These are phyloP conservation scores for Aphelinus certus DNA, from an alignment of 1,140 invertebrate genomes.

Conservation along the genomic window DNA sequence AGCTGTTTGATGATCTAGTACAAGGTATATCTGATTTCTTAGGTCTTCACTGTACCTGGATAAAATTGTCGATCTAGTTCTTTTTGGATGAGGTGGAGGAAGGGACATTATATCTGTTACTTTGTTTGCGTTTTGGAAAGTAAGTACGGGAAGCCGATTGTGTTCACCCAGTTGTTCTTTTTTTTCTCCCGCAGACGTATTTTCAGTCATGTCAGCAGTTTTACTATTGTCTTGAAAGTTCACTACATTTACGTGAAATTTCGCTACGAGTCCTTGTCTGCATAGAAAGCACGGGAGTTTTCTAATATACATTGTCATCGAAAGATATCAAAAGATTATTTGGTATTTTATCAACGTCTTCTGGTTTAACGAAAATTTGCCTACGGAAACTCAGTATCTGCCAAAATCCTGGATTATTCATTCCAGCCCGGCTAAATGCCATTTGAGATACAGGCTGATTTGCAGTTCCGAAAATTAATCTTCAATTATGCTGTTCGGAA, in stretches of 20 bases:
- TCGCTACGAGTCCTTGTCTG: neutral
- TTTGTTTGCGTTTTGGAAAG: too few relatives aligned
- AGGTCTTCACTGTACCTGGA: neutral
- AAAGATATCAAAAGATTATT: neutral
- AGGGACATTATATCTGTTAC: too few relatives aligned
- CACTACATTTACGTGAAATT: neutral
- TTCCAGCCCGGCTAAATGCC: neutral
- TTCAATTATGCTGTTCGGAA: slow-evolving; percentile 11
- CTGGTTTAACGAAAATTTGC: neutral
- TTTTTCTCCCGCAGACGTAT: too few relatives aligned
- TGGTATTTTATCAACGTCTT: neutral
- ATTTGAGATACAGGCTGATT: neutral
- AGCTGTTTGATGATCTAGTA: neutral
- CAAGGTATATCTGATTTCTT: neutral
- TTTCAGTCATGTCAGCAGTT: too few relatives aligned
- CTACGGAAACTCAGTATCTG: neutral
- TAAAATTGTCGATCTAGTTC: neutral
- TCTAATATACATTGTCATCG: neutral
- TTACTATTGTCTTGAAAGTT: too few relatives aligned
- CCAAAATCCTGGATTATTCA: neutral
- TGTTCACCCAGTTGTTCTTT: too few relatives aligned
- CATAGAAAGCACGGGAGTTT: neutral
- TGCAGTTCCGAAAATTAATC: neutral
- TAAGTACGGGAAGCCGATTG: too few relatives aligned
- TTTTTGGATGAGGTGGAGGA: neutral